phyloP scores from a whole-genome alignment of 2,113 vertebrate genomes.

The Ceyx melanurus region DNA sequence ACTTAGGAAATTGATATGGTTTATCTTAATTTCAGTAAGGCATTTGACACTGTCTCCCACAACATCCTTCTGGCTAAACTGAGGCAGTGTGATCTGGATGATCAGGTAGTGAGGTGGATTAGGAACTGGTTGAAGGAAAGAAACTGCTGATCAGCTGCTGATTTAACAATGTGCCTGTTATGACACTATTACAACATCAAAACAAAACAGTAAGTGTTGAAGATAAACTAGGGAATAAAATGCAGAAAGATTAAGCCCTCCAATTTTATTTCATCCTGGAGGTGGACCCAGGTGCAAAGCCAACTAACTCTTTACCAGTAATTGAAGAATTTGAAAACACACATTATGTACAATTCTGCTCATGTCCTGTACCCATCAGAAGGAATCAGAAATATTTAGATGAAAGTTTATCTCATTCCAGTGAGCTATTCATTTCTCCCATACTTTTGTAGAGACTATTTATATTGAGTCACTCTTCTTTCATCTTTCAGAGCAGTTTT shows the following conservation, averaged over 20 bases:
- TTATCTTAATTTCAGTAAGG: too few species aligned
- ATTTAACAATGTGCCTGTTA: not conserved
- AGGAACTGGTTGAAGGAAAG: too few species aligned
- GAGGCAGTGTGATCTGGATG: too few species aligned
- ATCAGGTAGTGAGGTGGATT: too few species aligned
- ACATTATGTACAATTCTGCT: not conserved
- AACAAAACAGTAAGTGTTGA: not conserved
- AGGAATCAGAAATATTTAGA: not conserved
- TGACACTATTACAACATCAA: not conserved
- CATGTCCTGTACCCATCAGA: not conserved
- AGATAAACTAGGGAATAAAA: not conserved
- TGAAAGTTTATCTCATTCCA: not conserved
- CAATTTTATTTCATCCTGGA: not conserved
- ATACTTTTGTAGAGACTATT: not conserved
- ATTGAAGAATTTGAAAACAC: not conserved
- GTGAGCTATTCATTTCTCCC: not conserved
- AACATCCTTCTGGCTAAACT: too few species aligned
- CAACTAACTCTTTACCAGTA: not conserved
- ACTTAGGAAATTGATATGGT: not conserved
- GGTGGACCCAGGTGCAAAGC: not conserved
- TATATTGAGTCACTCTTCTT: not conserved
- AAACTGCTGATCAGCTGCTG: not conserved
- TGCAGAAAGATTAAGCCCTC: not conserved
- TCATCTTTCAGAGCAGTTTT: not conserved
- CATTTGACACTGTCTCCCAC: too few species aligned